These are phyloP conservation scores for Monomorium pharaonis DNA, from an alignment of 1,140 invertebrate genomes.

Conservation along the genomic window DNA sequence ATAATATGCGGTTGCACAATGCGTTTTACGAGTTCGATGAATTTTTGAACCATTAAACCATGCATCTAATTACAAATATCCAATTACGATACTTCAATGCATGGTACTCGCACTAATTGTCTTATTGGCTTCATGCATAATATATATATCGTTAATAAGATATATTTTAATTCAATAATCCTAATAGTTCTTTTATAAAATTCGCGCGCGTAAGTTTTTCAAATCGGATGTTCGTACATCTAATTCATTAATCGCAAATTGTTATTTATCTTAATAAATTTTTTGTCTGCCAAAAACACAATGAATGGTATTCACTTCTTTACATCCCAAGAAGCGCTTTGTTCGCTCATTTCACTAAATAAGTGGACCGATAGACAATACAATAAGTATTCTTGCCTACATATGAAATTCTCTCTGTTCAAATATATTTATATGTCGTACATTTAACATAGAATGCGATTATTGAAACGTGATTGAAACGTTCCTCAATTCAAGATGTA, in stretches of 20 bases:
- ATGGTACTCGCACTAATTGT: neutral
- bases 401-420: neutral
- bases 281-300: neutral
- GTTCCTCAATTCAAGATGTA: neutral
- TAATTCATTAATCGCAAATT: neutral
- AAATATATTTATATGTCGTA: neutral
- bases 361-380: neutral
- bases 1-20: neutral
- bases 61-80: neutral
- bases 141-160: neutral
- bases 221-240: neutral
- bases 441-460: neutral
- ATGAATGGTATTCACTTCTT: neutral
- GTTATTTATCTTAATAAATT: neutral
- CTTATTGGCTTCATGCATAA: neutral
- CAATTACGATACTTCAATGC: neutral
- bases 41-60: neutral
- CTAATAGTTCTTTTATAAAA: neutral
- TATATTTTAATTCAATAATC: neutral
- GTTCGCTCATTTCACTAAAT: neutral
- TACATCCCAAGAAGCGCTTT: neutral
- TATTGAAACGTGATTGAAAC: neutral
- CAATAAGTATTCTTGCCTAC: neutral
- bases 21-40: neutral
- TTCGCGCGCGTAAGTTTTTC: neutral